Base-by-base conservation (phyloP, 2,113 vertebrate species). In the Pyxicephalus adspersus region DNA sequence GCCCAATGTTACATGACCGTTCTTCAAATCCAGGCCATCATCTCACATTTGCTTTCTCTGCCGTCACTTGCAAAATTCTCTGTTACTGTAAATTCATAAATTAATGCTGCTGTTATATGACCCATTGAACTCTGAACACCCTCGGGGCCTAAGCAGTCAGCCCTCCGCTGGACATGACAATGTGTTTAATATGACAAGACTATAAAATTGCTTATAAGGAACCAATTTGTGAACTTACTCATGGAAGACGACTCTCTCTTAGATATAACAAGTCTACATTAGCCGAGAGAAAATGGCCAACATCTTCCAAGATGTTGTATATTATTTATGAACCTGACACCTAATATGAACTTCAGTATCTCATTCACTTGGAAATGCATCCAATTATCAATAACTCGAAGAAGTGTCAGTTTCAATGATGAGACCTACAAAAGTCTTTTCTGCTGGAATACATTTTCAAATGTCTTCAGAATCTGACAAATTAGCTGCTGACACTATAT, bases 311-410 rank as follows among this genome's bases (percentile, higher is more conserved):
- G 11, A 58, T 20, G 4, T n/a, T 22, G 28, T 38, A n/a, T 58
- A n/a, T 60, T 29, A 20, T 74, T 18, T 29, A 4, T 57, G 26
- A 57, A 23, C 60, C 38, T 75, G 26, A n/a, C 72, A 55, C 13
- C 26, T 73, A 22, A 20, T 74, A 63, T 34, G 22, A 76, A 25
- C 4, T 45, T 63, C 38, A 23, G 20, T 76, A 15, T 61, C 8
- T 45, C n/a, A 45, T 76, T 74, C 54, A 60, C 54, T 34, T n/a
- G 18, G 18, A 50, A 76, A n/a, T 63, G 63, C n/a, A 63, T 76
- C 57, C 20, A 76, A 76, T 76, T 63, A 76, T 76, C 22, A 63
- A 76, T 63, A 63, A 22, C 26, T 20, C 26, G 15, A 18, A 76
- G 34, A 72, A 76, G 55, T 23, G 29, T 61, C n/a, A 61, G 11